Percentiles rank a stretch among this genome's conserved stretches.
These are phyloP conservation scores for Brachycybe producta DNA, from an alignment of 2,888 invertebrate species.

Conservation along the genomic window DNA sequence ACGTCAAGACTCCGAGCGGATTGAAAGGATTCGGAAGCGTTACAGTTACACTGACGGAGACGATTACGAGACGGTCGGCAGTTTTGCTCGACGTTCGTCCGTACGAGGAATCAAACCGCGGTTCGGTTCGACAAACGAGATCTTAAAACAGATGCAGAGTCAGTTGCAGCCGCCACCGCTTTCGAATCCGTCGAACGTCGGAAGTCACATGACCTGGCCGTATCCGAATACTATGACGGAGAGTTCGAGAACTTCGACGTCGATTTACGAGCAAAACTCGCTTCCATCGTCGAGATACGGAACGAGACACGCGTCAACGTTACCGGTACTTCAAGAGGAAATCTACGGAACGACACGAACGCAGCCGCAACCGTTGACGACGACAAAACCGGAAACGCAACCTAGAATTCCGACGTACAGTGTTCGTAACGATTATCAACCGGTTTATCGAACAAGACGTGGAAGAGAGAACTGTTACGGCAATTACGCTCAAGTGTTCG, in stretches of 20 bases:
- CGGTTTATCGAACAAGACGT: neutral
- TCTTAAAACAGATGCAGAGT: constrained; percentile 65
- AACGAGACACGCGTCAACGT: neutral
- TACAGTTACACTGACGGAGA: constrained; percentile 36
- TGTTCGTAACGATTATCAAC: neutral
- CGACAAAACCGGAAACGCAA: neutral
- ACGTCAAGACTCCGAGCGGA: constrained; percentile 66
- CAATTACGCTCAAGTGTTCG: neutral
- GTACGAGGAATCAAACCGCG: constrained; percentile 81
- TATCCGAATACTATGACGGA: constrained; percentile 33
- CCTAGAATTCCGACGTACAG: neutral
- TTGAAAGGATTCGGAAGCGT: constrained; percentile 66
- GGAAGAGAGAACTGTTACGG: neutral
- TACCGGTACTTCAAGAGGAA: constrained; percentile 10
- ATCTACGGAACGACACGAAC: constrained; percentile 6
- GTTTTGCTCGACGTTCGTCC: constrained; percentile 75
- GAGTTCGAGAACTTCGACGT: too few species aligned
- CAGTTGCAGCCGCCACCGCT: constrained; percentile 42
- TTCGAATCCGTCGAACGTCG: constrained; percentile 21
- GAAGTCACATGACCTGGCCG: constrained; percentile 46
- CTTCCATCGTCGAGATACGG: too few species aligned
- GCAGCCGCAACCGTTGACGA: neutral
- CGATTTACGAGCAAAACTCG: too few species aligned
- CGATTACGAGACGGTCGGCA: constrained; percentile 59
- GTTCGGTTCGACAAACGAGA: constrained; percentile 61